Evolutionary conservation across 2,888 invertebrate genomes (phyloP).

Genomic region (Rhamphomyia laevipes): DNA sequence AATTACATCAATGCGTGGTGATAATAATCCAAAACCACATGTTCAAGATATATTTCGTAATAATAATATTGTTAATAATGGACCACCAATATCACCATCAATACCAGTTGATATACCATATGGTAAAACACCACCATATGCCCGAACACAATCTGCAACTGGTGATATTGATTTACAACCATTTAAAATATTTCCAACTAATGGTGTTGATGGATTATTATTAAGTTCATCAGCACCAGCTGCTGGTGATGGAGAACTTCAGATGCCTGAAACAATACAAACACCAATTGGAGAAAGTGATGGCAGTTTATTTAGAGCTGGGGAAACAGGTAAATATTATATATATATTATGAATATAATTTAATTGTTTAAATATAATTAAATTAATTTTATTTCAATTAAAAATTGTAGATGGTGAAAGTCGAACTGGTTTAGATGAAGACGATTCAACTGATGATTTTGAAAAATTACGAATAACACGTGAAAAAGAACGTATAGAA

Average conservation of each 20-base stretch:
- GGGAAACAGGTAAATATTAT: conserved; percentile 29
- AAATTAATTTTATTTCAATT: not conserved
- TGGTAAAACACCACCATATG: conserved; percentile 28
- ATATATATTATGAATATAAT: not conserved
- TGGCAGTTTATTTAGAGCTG: conserved; percentile 28
- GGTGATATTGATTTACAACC: conserved; percentile 20
- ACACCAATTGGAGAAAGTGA: conserved; percentile 25
- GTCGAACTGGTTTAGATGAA: conserved; percentile 23
- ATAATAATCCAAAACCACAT: conserved; percentile 46
- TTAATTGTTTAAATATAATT: not conserved
- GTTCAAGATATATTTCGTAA: conserved; percentile 51
- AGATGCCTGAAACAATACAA: conserved; percentile 18
- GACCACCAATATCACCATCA: conserved; percentile 46
- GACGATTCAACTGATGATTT: conserved; percentile 51
- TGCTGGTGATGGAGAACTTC: conserved; percentile 18
- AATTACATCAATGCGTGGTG: conserved; percentile 56
- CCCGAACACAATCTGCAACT: conserved; percentile 29
- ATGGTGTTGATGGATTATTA: conserved; percentile 32
- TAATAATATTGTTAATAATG: conserved; percentile 19
- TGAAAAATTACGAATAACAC: conserved; percentile 51
- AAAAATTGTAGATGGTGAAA: conserved; percentile 29
- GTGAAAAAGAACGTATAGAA: conserved; percentile 56
- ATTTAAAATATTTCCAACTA: conserved; percentile 26
- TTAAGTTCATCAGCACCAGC: conserved; percentile 33
- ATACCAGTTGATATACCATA: conserved; percentile 52